Base-by-base conservation (phyloP, 2,113 vertebrate genomes). In the Corvus hawaiiensis region DNA sequence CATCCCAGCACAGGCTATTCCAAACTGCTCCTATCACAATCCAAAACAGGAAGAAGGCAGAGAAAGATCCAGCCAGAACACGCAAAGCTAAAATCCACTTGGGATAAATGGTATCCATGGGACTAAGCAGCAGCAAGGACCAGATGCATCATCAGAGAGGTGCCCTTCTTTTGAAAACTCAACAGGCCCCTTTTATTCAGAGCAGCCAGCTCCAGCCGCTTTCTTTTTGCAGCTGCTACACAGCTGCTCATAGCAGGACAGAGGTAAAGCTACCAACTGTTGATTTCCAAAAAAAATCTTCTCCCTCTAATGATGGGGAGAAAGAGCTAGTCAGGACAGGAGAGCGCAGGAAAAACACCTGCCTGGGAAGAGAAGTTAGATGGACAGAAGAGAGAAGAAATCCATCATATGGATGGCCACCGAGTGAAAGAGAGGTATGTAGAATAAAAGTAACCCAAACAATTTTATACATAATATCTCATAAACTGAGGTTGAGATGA, bases 391-490 rank as follows among this genome's bases (percentile, higher is more conserved):
- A 76, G 6, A 77, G 22, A 71, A 44, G 20, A 86, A 91, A 93
- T 7, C 10, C 6, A 58, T 16, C 14, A 30, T 4, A 37, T 6
- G 11, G 4, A 7, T 3, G 13, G 16, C 39, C 1, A 0, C 16
- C 56, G 11, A 21, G 19, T 43, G 10, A 23, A 23, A 64, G 55
- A 58, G 24, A 76, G 7, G 4, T 16, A 49, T 0, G 2, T 1
- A 68, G 46, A 54, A 64, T 22, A 71, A 46, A 87, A 43, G 7
- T 27, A 59, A 72, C 16, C 2, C 28, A 30, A 61, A 33, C 3
- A 58, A 39, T 84, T 88, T 61, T 14, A 67, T n/a, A 79, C 1
- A 18, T 20, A 82, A 0, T 37, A 26, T 37, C 75, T 84, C 30
- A 84, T 16, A 59, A 68, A 59, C 17, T 17, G 35, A 73, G 8